Evolutionary conservation across 2,797 vertebrate species (phyloP).

Genomic region (Rhyacichthys aspro): DNA sequence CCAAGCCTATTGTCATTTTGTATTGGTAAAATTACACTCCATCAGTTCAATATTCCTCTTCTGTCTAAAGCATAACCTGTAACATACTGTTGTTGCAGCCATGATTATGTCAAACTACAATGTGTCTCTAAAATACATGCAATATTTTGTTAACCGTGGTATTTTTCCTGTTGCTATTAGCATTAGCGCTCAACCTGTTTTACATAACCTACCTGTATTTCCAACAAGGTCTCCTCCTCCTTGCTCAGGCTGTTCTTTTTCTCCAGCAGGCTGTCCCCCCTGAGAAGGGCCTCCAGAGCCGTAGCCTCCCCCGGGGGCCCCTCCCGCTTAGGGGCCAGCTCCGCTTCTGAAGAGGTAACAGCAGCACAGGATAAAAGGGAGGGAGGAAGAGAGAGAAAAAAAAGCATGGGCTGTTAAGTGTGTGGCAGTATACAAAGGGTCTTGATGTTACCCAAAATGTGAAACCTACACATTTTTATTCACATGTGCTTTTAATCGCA

Average conservation of each 20-base stretch:
- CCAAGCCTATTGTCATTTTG: no score
- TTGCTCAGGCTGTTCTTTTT: constrained; percentile 83
- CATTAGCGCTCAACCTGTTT: no score
- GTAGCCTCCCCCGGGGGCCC: constrained; percentile 90
- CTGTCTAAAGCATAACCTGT: no score
- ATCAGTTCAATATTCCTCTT: no score
- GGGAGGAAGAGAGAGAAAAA: constrained; percentile 2
- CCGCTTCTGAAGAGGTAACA: constrained; percentile 84
- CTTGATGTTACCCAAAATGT: not conserved
- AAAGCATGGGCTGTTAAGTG: not conserved
- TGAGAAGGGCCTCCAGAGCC: constrained; percentile 92
- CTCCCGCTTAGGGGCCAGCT: constrained; percentile 90
- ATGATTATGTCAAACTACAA: no score
- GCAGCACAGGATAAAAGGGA: not conserved
- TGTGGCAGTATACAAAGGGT: not conserved
- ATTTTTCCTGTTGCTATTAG: no score
- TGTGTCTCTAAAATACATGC: no score
- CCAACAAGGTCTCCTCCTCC: constrained; percentile 94
- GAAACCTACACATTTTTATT: not conserved
- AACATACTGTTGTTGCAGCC: no score
- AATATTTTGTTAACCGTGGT: no score
- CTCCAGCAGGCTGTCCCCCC: constrained; percentile 90
- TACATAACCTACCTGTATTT: constrained; percentile 88
- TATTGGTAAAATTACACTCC: no score
- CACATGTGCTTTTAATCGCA: not conserved